Evolutionary conservation across 2,888 invertebrate species (phyloP), one percentile per base, ranked within the genome.

Genomic region (Xestia rhomboidea): DNA sequence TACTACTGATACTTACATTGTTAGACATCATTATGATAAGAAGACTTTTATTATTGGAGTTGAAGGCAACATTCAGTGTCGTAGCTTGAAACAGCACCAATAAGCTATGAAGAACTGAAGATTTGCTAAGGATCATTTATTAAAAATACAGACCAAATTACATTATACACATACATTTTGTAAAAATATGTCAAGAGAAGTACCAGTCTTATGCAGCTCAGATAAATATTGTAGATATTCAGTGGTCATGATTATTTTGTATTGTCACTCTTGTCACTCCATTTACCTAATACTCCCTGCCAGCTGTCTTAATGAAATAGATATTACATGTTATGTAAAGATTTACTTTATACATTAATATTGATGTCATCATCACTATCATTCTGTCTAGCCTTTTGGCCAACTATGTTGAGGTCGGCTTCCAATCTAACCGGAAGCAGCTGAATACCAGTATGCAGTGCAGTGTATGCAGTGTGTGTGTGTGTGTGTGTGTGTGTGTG

Each of bases 1-100:
- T 21, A 41, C 21, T 63, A 57, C 18, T 38, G 49, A 68, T 85
- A 97, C 98, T 98, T 97, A 99, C 99, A 97, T 99, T 99, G 94
- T 99, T 99, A 15, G 99, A 99, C 98, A 99, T 99, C 99, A 99
- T 99, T 85, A 99, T 99, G 30, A 99, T 99, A 24, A 99, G 97
- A 41, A 99, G 97, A 69, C 99, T 99, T 94, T 99, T 99, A 94
- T 99, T 99, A 93, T 99, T 99, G 0, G 99, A 99, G 95, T 99
- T 99, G 89, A 99, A 99, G 21, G 99, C 99, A 73, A 99, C 99
- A 97, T 99, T 99, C 30, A 99, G 97, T 18, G 99, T 99, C 62
- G 99, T 99, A 41, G 99, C 99, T 98, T 99, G 99, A 91, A 99
- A 98, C 92, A 99, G 97, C 60, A 99, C 99, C 88, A 99, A 94